These are phyloP conservation scores for Chiloscyllium plagiosum DNA, from an alignment of 2,113 vertebrate species.

Conservation along the genomic window DNA sequence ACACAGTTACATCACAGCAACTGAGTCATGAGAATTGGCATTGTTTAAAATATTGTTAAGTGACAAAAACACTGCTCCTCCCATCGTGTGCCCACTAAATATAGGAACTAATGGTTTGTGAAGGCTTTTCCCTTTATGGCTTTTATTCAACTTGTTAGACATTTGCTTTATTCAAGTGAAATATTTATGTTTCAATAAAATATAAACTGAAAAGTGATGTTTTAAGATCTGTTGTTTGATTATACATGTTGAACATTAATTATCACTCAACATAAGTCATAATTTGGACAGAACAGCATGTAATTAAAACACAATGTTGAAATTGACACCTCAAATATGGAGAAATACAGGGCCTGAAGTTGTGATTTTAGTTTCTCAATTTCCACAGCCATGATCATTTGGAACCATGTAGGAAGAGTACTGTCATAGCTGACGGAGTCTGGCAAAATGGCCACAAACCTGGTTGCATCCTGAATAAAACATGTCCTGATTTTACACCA, in stretches of 20 bases:
- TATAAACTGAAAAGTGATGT: conserved; percentile 14
- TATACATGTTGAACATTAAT: background rate
- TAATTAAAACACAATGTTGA: background rate
- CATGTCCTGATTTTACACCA: background rate
- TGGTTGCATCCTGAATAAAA: background rate
- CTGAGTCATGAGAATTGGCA: background rate
- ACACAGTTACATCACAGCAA: background rate
- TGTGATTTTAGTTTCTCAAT: background rate
- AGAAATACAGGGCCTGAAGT: background rate
- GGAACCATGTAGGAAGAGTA: background rate
- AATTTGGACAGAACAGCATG: background rate
- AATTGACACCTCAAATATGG: background rate
- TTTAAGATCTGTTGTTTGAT: background rate
- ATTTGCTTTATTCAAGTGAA: conserved; percentile 28
- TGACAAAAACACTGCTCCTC: background rate
- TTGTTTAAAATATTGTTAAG: conserved; percentile 34
- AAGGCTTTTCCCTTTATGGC: conserved; percentile 26
- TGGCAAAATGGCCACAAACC: background rate
- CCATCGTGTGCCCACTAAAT: background rate
- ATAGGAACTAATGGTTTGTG: conserved; percentile 10
- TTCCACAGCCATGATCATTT: background rate
- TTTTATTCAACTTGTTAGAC: conserved; percentile 33
- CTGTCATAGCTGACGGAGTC: background rate
- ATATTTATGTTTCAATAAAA: conserved; percentile 36
- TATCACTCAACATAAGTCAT: background rate